A percentile compares a stretch with the other conserved stretches of the same genome.
Conservation (phyloP, 2,797 vertebrate genomes). For the Microchirus variegatus region DNA sequence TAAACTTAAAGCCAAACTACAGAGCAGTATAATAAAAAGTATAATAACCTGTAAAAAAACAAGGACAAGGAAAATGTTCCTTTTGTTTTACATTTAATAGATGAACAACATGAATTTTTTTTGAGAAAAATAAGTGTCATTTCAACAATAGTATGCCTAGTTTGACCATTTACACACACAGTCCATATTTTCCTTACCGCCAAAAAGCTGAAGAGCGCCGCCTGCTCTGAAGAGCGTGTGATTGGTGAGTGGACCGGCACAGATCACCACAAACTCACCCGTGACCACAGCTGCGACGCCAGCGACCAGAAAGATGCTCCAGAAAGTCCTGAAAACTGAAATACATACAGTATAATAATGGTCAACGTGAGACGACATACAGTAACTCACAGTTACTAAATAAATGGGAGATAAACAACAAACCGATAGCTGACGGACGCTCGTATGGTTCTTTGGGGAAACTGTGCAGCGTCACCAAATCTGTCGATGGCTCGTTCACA, state of each 20-base stretch:
- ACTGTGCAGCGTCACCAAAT: neutral
- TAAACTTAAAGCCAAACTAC: too few relatives aligned
- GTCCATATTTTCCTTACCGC: conserved; percentile 28
- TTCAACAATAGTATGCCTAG: too few relatives aligned
- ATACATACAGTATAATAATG: neutral
- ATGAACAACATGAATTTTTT: too few relatives aligned
- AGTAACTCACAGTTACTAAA: too few relatives aligned
- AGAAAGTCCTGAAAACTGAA: conserved; percentile 63
- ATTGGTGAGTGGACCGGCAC: conserved; percentile 39
- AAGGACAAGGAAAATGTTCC: too few relatives aligned
- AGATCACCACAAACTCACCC: conserved; percentile 44
- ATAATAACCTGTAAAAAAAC: too few relatives aligned
- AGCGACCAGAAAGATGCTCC: conserved; percentile 59
- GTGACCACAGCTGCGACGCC: conserved; percentile 3
- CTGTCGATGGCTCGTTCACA: neutral
- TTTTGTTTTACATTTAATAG: too few relatives aligned
- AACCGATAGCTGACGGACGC: conserved; percentile 43
- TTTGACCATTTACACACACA: too few relatives aligned
- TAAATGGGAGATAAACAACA: neutral
- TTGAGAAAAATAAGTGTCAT: too few relatives aligned
- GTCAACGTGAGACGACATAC: neutral
- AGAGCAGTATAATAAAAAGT: neutral
- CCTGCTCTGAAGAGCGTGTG: conserved; percentile 44
- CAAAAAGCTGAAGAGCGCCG: conserved; percentile 46
- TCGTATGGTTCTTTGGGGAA: conserved; percentile 26